Percentiles rank a stretch among this genome's conserved stretches.
phyloP scores from a whole-genome alignment of 2,888 invertebrate species.

The Dasypogon diadema region DNA sequence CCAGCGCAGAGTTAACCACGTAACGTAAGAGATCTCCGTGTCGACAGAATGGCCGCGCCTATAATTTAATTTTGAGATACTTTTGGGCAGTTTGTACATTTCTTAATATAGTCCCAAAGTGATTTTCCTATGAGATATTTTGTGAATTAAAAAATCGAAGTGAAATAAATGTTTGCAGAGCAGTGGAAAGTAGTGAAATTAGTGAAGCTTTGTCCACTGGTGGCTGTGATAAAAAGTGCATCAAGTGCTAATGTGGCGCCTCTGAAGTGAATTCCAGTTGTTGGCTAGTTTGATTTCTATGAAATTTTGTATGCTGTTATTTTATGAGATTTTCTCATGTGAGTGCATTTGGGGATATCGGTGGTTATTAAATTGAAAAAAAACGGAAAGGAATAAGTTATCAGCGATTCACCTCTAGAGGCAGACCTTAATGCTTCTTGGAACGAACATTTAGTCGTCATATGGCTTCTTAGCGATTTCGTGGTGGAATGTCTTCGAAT shows the following conservation, averaged over 20 bases:
- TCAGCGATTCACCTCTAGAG: no score
- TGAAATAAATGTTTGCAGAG: background rate
- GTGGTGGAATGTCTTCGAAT: no score
- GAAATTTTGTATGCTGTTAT: background rate
- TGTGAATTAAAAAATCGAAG: background rate
- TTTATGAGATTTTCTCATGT: no score
- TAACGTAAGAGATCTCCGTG: slow-evolving; percentile 21
- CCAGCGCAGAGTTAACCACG: slow-evolving; percentile 47
- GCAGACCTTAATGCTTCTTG: no score
- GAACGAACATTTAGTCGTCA: no score
- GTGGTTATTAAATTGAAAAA: background rate
- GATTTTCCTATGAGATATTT: background rate
- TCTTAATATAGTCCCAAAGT: no score
- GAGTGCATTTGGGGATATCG: no score
- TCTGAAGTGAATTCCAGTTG: slow-evolving; percentile 7
- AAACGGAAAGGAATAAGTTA: no score
- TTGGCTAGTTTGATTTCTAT: background rate
- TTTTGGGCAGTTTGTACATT: no score
- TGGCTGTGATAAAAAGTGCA: slow-evolving; percentile 42
- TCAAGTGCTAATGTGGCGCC: slow-evolving; percentile 36
- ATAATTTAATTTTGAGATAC: slow-evolving; percentile 17
- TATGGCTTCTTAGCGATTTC: no score
- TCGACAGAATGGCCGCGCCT: slow-evolving; percentile 46
- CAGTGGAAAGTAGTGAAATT: background rate
- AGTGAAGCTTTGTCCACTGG: background rate